Conservation (phyloP, 1,140 invertebrate genomes). For the Triops longicaudatus region DNA sequence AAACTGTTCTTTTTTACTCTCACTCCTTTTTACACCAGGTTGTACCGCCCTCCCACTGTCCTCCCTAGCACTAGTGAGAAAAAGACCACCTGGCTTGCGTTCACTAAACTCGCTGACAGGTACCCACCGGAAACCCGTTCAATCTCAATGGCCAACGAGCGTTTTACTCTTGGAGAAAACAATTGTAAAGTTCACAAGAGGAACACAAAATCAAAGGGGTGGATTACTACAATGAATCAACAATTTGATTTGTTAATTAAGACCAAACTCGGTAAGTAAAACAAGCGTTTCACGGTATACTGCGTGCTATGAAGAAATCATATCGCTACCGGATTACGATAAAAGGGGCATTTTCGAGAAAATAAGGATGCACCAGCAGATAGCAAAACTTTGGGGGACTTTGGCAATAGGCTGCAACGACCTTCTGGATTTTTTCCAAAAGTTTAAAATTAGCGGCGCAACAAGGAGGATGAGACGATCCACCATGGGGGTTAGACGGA, state of each 20-base stretch:
- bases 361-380: background rate
- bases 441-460: background rate
- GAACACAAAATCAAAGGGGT: background rate
- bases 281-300: too few species aligned
- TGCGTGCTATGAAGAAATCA: too few species aligned
- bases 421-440: slow-evolving; percentile 15
- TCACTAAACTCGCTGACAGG: slow-evolving; percentile 2
- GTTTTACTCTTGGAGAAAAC: background rate
- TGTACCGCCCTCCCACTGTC: too few species aligned
- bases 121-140: slow-evolving; percentile 1
- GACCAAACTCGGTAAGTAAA: too few species aligned
- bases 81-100: slow-evolving; percentile 14
- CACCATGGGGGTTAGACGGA: background rate
- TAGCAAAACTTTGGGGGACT: background rate
- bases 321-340: too few species aligned
- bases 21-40: background rate
- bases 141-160: slow-evolving; percentile 11
- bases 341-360: too few species aligned
- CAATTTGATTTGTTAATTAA: too few species aligned
- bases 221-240: too few species aligned
- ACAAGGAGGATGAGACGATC: too few species aligned
- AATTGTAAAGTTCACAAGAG: background rate
- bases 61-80: background rate
- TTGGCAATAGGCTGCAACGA: slow-evolving; percentile 6
- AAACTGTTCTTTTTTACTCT: background rate